Evolutionary conservation across 2,888 invertebrate genomes (phyloP), one percentile per base, ranked within the genome.

Genomic region (Ditylenchus weischeri): DNA sequence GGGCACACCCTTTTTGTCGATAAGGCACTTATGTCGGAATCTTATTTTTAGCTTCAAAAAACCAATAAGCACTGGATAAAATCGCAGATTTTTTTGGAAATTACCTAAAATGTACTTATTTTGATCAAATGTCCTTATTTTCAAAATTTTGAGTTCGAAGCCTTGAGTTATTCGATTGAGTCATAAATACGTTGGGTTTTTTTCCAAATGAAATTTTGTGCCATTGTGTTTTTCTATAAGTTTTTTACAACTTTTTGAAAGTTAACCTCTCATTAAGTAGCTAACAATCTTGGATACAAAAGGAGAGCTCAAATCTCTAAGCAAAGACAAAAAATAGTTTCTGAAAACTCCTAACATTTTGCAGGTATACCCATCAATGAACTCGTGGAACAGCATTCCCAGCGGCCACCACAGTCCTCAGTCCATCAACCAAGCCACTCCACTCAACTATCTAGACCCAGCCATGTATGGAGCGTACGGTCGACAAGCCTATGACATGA

Each of bases 381-480:
- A 54, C 29, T 54, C 54, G 54, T 54, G 54, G 54, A 29, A 29
- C 29, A 10, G 15, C 54, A 54, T 54, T 2, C 15, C 43, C 43
- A 43, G 43, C 8, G 54, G 54, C n/a, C 29, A 21, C 23, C 54
- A 54, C 29, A 54, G 54, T 18, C 54, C 54, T 23, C 54, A 54
- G n/a, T 54, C 54, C 11, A 11, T 23, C 11, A 21, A 54, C 21
- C 54, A 54, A 29, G 29, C 23, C 29, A 29, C 15, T 21, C 11
- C 54, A 15, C 23, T 29, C 7, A 54, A 54, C 29, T 54, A 54
- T 18, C 7, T 29, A 7, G 54, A 54, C 29, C 54, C 54, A 7
- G 54, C 54, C 23, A 54, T 54, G 54, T 54, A 54, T 54, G 54
- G 54, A 23, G 54, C 54, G 2, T 54, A 54, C 10, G 54, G 54